A percentile compares a stretch with the other conserved stretches of the same genome.
These are phyloP conservation scores for Mycteria americana DNA, from an alignment of 2,797 vertebrate genomes.

Conservation along the genomic window DNA sequence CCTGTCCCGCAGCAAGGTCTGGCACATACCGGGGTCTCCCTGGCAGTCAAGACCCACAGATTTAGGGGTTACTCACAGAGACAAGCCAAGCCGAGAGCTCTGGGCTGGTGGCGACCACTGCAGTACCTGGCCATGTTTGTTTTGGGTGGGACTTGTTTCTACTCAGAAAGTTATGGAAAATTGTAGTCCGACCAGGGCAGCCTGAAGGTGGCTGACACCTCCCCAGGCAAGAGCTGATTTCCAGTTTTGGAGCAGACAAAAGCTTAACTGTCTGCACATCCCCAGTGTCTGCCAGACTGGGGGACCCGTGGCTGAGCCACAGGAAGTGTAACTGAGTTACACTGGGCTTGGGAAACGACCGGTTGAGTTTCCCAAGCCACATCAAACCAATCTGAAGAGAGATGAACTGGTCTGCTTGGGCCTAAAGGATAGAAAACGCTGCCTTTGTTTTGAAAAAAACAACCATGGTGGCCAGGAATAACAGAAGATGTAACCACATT, in stretches of 20 bases:
- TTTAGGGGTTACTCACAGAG: background rate
- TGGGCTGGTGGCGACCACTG: background rate
- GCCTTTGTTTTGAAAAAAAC: constrained; percentile 52
- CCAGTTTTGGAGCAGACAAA: background rate
- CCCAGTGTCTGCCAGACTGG: background rate
- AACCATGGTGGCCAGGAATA: background rate
- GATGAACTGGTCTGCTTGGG: constrained; percentile 16
- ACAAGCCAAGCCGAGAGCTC: background rate
- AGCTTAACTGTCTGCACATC: background rate
- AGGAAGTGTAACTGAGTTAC: background rate
- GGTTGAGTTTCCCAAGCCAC: constrained; percentile 41
- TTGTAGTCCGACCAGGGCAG: background rate
- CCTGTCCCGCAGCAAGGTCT: background rate
- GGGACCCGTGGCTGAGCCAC: background rate
- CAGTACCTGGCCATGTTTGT: background rate
- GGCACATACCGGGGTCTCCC: background rate
- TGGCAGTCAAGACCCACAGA: background rate
- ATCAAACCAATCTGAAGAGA: constrained; percentile 45
- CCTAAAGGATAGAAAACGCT: constrained; percentile 26
- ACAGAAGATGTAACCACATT: background rate
- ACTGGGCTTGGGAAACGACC: background rate
- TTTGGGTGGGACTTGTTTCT: background rate
- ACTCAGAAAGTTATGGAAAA: background rate
- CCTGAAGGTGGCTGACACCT: background rate
- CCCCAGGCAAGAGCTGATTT: background rate